Evolutionary conservation across 2,113 vertebrate species (phyloP).

Genomic region (Mionectes macconnelli): DNA sequence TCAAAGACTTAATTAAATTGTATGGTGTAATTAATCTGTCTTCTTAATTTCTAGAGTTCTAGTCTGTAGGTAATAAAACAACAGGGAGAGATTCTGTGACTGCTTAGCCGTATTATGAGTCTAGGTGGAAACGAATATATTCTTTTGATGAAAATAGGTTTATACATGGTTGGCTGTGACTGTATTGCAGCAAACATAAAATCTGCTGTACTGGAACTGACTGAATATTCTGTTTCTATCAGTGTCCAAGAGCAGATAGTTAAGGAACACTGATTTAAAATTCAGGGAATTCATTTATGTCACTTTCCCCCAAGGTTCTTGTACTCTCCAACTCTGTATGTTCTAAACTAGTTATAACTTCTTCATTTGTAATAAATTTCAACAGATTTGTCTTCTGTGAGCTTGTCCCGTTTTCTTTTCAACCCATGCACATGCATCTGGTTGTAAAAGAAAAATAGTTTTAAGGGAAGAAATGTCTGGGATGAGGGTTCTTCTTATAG

Average conservation of each 20-base stretch:
- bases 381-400: not conserved
- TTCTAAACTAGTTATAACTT: not conserved
- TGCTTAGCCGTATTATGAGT: not conserved
- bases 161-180: not conserved
- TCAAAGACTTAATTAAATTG: slow-evolving; percentile 19
- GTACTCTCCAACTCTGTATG: not conserved
- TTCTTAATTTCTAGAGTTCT: not conserved
- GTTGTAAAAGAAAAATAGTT: not conserved
- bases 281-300: not conserved
- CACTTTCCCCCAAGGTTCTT: not conserved
- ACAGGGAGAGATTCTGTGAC: not conserved
- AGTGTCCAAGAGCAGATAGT: not conserved
- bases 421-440: rapidly evolving
- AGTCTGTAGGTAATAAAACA: not conserved
- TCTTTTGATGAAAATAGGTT: not conserved
- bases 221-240: not conserved
- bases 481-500: not conserved
- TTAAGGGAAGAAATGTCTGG: not conserved
- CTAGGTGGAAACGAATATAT: not conserved
- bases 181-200: not conserved
- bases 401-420: not conserved
- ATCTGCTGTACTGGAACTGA: not conserved
- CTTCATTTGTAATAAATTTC: not conserved
- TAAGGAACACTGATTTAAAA: not conserved
- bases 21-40: not conserved